These are phyloP conservation scores for Strigops habroptila DNA, from an alignment of 2,113 vertebrate genomes.

Conservation along the genomic window DNA sequence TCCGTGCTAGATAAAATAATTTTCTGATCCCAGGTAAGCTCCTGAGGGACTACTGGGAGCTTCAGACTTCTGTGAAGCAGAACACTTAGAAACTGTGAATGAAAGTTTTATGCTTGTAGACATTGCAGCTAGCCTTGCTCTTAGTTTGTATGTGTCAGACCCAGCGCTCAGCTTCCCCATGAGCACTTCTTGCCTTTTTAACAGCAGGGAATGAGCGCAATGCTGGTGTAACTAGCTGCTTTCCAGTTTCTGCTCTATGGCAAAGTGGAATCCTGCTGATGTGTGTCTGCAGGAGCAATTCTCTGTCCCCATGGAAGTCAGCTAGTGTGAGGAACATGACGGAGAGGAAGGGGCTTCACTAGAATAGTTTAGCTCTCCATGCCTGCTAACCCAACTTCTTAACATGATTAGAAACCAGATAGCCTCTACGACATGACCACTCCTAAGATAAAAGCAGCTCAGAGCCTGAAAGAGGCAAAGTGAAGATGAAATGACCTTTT, in stretches of 20 bases:
- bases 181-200: neutral
- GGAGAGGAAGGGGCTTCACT: neutral
- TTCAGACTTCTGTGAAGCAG: slow-evolving; percentile 14
- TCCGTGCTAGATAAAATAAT: neutral
- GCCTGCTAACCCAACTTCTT: neutral
- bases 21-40: neutral
- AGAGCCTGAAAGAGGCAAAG: neutral
- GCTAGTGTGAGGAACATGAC: neutral
- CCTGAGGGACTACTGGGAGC: neutral
- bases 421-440: neutral
- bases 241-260: neutral
- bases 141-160: slow-evolving; percentile 17
- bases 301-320: neutral
- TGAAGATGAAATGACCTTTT: neutral
- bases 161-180: neutral
- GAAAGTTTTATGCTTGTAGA: neutral
- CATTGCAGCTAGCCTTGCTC: neutral
- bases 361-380: neutral
- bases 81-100: neutral
- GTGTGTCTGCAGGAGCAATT: neutral
- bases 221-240: neutral
- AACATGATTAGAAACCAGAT: neutral
- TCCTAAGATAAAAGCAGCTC: neutral
- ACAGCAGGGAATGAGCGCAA: neutral
- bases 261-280: neutral